Evolutionary conservation across 2,113 vertebrate genomes (phyloP), one percentile per base, ranked within the genome.

Genomic region (Sorex fumeus): DNA sequence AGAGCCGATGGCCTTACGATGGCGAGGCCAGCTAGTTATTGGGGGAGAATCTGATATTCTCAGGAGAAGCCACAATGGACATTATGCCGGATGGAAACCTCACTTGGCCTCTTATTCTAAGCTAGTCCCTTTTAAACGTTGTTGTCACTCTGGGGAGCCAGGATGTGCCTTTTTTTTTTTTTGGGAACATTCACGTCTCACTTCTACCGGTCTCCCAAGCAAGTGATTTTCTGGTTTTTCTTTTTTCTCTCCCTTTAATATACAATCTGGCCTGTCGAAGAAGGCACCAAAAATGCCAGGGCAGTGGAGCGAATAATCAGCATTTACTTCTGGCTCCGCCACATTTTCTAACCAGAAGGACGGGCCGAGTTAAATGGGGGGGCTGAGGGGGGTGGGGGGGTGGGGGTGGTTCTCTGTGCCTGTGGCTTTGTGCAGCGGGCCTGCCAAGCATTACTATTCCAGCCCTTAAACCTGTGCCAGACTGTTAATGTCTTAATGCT

Each of bases 401-500:
- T 5, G 47, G 47, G 47, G 47, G 9, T 50, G 82, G 79, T 12
- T 90, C 76, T 21, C 78, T 79, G 75, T 84, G 87, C 57, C 18
- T 45, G 92, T 74, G 94, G 84, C 80, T 93, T 91, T 88, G 64
- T 76, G 76, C 6, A 0, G 92, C 28, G 25, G 95, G 90, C 89
- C 94, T 92, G 84, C 94, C 78, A 91, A 86, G 81, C 91, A 93
- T 97, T 96, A 47, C 96, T 94, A 96, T 97, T 97, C 97, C 90
- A 93, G 96, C 83, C 84, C 92, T 95, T 93, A 96, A 97, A 96
- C 96, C 92, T 96, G 77, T 94, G 95, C 97, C 96, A 97, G 96
- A 88, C 94, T 96, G 96, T 97, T 98, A 97, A 98, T 96, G 96
- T 97, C 97, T 97, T 97, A 97, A 97, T 98, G 97, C 96, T 98